These are phyloP conservation scores for Podilymbus podiceps DNA, from an alignment of 2,113 vertebrate genomes.

Conservation along the genomic window DNA sequence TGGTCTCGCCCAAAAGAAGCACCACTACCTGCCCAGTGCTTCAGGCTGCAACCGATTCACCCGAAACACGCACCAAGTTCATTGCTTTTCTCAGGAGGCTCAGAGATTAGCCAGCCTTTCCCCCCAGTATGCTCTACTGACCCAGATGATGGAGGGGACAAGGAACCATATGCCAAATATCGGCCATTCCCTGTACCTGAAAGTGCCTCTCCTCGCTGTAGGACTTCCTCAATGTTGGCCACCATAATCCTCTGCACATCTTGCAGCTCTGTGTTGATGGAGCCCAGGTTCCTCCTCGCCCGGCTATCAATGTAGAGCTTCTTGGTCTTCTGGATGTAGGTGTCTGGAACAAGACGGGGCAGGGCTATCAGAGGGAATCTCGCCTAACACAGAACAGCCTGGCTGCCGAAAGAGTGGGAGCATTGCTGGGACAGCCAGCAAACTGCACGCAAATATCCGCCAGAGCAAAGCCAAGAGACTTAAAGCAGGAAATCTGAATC, in stretches of 20 bases:
- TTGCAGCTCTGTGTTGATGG: conserved; percentile 96
- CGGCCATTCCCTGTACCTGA: conserved; percentile 77
- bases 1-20: neutral
- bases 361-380: neutral
- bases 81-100: neutral
- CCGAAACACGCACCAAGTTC: neutral
- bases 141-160: neutral
- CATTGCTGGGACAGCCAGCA: neutral
- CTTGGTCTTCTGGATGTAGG: conserved; percentile 99
- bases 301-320: conserved; percentile 97
- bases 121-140: neutral
- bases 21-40: neutral
- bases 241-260: conserved; percentile 99
- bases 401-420: neutral
- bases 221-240: conserved; percentile 97
- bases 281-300: conserved; percentile 92
- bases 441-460: neutral
- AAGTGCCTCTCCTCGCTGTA: conserved; percentile 94
- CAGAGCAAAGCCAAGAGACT: neutral
- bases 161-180: neutral
- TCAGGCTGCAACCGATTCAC: neutral
- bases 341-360: conserved; percentile 77
- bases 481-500: neutral
- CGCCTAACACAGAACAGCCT: neutral
- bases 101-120: neutral